A percentile compares a stretch with the other conserved stretches of the same genome.
phyloP scores from a whole-genome alignment of 2,888 invertebrate species.

The Andrena flavipes region DNA sequence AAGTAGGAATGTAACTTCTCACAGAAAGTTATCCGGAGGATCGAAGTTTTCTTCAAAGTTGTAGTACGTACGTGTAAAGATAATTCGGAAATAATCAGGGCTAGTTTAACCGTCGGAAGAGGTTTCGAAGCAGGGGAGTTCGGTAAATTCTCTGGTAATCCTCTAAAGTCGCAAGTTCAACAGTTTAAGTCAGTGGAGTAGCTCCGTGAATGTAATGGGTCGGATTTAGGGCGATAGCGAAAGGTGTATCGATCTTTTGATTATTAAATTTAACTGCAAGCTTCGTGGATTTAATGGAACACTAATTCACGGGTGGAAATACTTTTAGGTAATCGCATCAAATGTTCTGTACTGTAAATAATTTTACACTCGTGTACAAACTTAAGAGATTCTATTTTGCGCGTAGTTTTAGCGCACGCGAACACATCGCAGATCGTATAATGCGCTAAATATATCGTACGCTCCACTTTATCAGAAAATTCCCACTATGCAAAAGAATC shows the following conservation, averaged over 20 bases:
- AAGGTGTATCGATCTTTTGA: conserved; percentile 72
- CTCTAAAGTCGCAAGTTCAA: conserved; percentile 83
- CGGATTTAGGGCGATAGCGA: conserved; percentile 72
- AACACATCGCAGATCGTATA: neutral
- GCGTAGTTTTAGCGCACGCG: neutral
- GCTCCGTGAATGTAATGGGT: conserved; percentile 74
- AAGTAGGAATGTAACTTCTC: neutral
- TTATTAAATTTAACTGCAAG: conserved; percentile 70
- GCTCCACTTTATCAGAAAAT: neutral
- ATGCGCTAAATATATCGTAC: neutral
- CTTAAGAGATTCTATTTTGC: neutral
- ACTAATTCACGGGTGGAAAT: conserved; percentile 22
- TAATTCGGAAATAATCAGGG: conserved; percentile 74
- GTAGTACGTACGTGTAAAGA: conserved; percentile 39
- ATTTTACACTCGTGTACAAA: neutral
- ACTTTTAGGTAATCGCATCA: conserved; percentile 22
- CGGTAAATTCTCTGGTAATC: conserved; percentile 78
- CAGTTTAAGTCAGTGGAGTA: conserved; percentile 80
- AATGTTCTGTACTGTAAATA: conserved; percentile 4
- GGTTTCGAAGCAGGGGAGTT: conserved; percentile 81
- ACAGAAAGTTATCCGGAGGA: conserved; percentile 1
- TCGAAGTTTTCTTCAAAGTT: conserved; percentile 23
- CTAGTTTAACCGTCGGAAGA: conserved; percentile 78
- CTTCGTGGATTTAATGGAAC: neutral
- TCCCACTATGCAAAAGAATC: neutral